Conservation (phyloP, 1,140 invertebrate genomes). For the Copidosoma floridanum region DNA sequence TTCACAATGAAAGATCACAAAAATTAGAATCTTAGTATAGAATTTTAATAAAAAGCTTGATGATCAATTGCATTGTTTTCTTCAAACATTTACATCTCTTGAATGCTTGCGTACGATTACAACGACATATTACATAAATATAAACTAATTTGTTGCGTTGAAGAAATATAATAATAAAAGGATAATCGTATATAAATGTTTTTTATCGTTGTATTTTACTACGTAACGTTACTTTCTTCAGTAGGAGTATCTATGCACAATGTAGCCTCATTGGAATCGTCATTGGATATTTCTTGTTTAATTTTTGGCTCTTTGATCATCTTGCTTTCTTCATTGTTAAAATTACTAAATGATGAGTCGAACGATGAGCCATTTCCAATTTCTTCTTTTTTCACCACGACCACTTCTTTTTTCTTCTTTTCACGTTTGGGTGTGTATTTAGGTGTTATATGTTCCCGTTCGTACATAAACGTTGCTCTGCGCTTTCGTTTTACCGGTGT, state of each 20-base stretch:
- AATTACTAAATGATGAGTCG: conserved; percentile 10
- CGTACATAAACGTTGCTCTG: conserved; percentile 53
- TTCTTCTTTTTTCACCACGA: conserved; percentile 21
- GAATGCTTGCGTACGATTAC: conserved; percentile 23
- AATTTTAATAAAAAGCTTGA: conserved; percentile 24
- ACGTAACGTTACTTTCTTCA: conserved; percentile 25
- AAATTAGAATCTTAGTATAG: conserved; percentile 13
- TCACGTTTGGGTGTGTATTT: conserved; percentile 23
- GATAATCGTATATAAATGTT: conserved; percentile 26
- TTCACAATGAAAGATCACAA: conserved; percentile 16
- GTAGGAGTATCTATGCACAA: conserved; percentile 19
- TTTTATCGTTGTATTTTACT: conserved; percentile 17
- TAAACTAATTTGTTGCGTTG: conserved; percentile 31
- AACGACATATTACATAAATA: conserved; percentile 26
- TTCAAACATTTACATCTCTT: conserved; percentile 25
- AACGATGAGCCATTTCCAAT: conserved; percentile 21
- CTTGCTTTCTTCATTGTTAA: conserved; percentile 24
- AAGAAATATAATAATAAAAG: conserved; percentile 26
- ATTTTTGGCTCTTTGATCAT: conserved; percentile 7
- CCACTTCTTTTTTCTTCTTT: conserved; percentile 22
- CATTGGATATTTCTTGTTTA: conserved; percentile 15
- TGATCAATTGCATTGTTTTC: conserved; percentile 21
- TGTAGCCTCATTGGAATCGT: conserved; percentile 19
- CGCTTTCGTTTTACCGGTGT: conserved; percentile 54
- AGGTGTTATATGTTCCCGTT: conserved; percentile 37